Evolutionary conservation across 2,797 vertebrate species (phyloP), one percentile per base, ranked within the genome.

Genomic region (Otolemur crassicaudatus): DNA sequence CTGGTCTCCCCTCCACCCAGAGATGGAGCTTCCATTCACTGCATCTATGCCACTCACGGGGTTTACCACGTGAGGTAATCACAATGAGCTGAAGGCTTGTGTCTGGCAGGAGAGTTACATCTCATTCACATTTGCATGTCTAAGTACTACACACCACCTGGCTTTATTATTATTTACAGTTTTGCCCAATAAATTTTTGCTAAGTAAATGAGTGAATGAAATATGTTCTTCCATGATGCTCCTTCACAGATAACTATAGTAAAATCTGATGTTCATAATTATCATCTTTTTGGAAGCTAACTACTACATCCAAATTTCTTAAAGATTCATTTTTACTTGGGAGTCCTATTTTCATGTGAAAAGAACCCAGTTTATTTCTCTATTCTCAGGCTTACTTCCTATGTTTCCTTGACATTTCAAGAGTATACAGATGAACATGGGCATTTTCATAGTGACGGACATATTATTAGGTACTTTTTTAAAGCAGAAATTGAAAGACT

Each of bases 301-400:
- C 75, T 79, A 76, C 40, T 40, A 40, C 72, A 67, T 17, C 43
- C n/a, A 58, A 61, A 79, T 82, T 94, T 73, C 94, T 94, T 73
- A 70, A 82, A 90, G 76, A 81, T 46, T 4, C 29, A 10, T 73
- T 90, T 75, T 89, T 72, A 79, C 95, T n/a, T 49, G 70, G 76
- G 72, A 93, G 27, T 7, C 49, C n/a, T 43, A 29, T 88, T 60
- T 72, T 53, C 7, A 3, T 4, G 7, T 69, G 65, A 53, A 75
- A 73, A 93, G 27, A 43, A 1, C 20, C 31, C 19, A 53, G 58
- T 85, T 94, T 80, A 56, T 90, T 90, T 91, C 19, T 46, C 14
- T 83, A 85, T 72, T 23, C 25, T 67, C 34, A n/a, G 40, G 37
- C 37, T 91, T 72, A 84, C 90, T 91, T 97, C 76, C 94, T 79